These are phyloP conservation scores for Caerostris extrusa DNA, from an alignment of 1,140 invertebrate species.

Conservation along the genomic window DNA sequence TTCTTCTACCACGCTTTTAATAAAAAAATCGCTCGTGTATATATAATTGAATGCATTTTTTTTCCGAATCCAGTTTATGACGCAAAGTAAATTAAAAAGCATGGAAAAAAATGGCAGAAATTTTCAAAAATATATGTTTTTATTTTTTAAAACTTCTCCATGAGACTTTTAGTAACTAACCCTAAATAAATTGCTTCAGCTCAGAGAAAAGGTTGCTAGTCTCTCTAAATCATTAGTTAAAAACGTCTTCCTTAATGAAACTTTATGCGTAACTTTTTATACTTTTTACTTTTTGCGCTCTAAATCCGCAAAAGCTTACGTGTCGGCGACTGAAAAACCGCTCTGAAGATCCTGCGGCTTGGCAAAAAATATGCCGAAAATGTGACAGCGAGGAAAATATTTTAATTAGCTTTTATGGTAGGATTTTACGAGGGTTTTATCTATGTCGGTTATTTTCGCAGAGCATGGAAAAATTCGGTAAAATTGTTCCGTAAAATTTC, in stretches of 20 bases:
- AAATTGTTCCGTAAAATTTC: slow-evolving; percentile 14
- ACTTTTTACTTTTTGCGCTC: slow-evolving; percentile 33
- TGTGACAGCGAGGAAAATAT: slow-evolving; percentile 16
- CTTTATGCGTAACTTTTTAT: slow-evolving; percentile 41
- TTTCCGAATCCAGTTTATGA: slow-evolving; percentile 18
- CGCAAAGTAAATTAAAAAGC: slow-evolving; percentile 15
- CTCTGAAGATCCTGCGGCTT: neutral
- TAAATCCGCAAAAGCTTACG: slow-evolving; percentile 13
- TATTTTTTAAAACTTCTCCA: neutral
- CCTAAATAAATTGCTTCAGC: slow-evolving; percentile 12
- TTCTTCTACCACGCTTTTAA: too few species aligned
- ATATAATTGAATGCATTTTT: neutral
- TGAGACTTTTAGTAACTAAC: slow-evolving; percentile 9
- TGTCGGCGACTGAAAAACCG: neutral
- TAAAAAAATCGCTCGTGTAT: neutral
- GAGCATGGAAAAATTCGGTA: too few species aligned
- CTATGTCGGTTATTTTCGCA: slow-evolving; percentile 44
- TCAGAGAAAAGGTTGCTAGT: neutral
- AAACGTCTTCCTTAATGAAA: slow-evolving; percentile 49
- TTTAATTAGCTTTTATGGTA: slow-evolving; percentile 63
- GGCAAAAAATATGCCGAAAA: slow-evolving; percentile 17
- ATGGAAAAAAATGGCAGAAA: neutral
- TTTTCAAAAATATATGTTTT: neutral
- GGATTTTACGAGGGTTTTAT: slow-evolving; percentile 52
- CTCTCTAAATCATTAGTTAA: slow-evolving; percentile 36